These are phyloP conservation scores for Carassius gibelio DNA, from an alignment of 2,113 vertebrate species.

Conservation along the genomic window DNA sequence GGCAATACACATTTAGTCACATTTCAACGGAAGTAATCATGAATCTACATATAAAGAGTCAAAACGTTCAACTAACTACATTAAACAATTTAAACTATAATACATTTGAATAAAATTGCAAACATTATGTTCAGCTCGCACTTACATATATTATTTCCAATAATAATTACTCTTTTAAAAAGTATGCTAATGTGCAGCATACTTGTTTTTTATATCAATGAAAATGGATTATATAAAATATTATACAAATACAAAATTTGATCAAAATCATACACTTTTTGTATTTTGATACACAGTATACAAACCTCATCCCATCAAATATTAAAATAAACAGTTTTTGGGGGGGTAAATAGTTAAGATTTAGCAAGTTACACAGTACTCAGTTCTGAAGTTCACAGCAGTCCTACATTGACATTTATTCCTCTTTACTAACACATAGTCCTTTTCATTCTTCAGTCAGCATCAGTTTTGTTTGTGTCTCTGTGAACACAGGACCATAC, in stretches of 20 bases:
- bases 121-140: background rate
- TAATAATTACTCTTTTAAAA: background rate
- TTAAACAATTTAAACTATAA: too few species aligned
- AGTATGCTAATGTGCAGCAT: background rate
- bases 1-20: background rate
- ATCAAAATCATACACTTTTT: conserved; percentile 2
- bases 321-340: background rate
- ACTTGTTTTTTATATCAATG: background rate
- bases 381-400: background rate
- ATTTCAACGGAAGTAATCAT: background rate
- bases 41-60: background rate
- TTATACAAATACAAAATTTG: background rate
- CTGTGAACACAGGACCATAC: background rate
- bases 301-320: background rate
- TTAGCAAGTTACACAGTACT: conserved; percentile 6
- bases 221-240: background rate
- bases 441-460: background rate
- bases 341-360: background rate
- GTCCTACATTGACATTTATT: background rate
- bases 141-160: background rate
- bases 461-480: conserved; percentile 20
- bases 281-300: background rate
- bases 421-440: background rate
- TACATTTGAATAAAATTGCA: too few species aligned
- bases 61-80: background rate